Percentiles rank a stretch among this genome's conserved stretches.
These are phyloP conservation scores for Rhagoletis pomonella DNA, from an alignment of 1,140 invertebrate species.

Conservation along the genomic window DNA sequence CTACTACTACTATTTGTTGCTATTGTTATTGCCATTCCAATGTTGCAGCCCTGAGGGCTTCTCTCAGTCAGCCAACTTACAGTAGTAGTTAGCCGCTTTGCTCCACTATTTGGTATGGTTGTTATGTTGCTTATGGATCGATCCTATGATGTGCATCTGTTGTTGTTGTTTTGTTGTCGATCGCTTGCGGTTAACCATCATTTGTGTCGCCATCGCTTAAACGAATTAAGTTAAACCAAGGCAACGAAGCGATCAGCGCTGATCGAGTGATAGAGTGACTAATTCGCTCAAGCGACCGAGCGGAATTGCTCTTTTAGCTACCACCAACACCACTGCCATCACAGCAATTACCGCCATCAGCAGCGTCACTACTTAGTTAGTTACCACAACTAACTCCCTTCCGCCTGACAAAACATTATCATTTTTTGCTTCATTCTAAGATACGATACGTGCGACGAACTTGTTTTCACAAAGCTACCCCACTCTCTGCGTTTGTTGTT, in stretches of 20 bases:
- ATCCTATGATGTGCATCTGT: not conserved
- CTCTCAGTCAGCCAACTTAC: constrained; percentile 46
- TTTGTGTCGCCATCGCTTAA: not conserved
- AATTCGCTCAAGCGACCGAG: not conserved
- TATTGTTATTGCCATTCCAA: constrained; percentile 45
- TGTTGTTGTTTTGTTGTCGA: not conserved
- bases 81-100: not conserved
- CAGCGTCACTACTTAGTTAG: too few species aligned
- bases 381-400: not conserved
- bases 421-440: not conserved
- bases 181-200: not conserved
- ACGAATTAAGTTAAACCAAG: not conserved
- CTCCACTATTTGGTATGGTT: not conserved
- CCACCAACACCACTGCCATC: too few species aligned
- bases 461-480: not conserved
- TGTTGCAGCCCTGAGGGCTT: constrained; percentile 14
- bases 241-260: not conserved
- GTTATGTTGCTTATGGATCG: not conserved
- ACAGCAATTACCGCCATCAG: too few species aligned
- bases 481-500: not conserved
- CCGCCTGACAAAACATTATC: not conserved
- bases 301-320: not conserved
- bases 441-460: not conserved
- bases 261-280: not conserved
- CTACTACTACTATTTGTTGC: not conserved